Evolutionary conservation across 2,888 invertebrate species (phyloP).

Genomic region (Epistrophe eligans): DNA sequence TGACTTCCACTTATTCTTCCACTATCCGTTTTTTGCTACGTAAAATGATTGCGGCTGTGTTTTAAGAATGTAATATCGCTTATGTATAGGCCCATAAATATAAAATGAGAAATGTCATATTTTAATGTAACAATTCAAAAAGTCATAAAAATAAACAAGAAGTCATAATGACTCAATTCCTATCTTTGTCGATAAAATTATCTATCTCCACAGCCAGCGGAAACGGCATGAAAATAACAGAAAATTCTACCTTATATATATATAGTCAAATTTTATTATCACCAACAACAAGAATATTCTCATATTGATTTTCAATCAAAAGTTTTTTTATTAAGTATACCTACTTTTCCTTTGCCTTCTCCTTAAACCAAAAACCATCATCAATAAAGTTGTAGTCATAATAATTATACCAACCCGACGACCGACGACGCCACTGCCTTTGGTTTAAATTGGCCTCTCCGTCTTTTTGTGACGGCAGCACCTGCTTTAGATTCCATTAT

Average conservation of each 20-base stretch:
- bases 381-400: conserved; percentile 15
- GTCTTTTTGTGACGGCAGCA: not conserved
- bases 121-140: not conserved
- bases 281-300: conserved; percentile 9
- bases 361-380: not conserved
- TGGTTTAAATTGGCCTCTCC: not conserved
- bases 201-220: not conserved
- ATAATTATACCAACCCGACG: conserved; percentile 12
- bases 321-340: conserved; percentile 27
- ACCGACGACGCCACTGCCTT: not conserved
- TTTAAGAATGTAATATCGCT: not conserved
- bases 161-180: not conserved
- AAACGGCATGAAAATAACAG: not conserved
- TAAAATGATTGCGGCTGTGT: not conserved
- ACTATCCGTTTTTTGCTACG: not conserved
- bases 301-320: conserved; percentile 32
- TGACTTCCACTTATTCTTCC: not conserved
- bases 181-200: not conserved
- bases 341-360: conserved; percentile 5
- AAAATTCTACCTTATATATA: not conserved
- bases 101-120: not conserved
- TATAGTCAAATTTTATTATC: conserved; percentile 27
- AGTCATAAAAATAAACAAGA: conserved; percentile 2
- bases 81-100: not conserved
- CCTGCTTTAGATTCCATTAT: conserved; percentile 14